Percentiles rank a stretch among this genome's conserved stretches.
Evolutionary conservation across 1,140 invertebrate genomes (phyloP).

Genomic region (Drosophila chauvacae): DNA sequence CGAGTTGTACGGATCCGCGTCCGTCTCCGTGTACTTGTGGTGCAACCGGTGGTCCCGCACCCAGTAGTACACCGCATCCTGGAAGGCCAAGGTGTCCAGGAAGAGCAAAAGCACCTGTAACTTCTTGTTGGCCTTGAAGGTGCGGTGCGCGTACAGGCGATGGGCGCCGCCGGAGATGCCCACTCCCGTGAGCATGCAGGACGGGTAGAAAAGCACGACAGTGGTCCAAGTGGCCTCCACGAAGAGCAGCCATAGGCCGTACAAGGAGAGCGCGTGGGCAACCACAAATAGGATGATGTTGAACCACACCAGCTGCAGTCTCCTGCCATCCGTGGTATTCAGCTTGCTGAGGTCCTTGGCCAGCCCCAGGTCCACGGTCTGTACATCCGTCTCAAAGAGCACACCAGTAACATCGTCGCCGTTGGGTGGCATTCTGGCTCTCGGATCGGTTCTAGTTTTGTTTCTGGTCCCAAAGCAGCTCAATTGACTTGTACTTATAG

Average conservation of each 20-base stretch:
- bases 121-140: conserved; percentile 96
- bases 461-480: not conserved
- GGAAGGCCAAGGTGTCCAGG: conserved; percentile 93
- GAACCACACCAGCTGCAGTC: conserved; percentile 93
- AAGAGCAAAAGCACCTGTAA: conserved; percentile 92
- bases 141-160: conserved; percentile 95
- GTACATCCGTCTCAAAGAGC: not conserved
- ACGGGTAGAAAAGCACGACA: conserved; percentile 18
- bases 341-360: not conserved
- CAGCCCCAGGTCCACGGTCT: not conserved
- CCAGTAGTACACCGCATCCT: conserved; percentile 97
- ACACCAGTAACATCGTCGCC: not conserved
- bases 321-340: conserved; percentile 38
- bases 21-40: conserved; percentile 97
- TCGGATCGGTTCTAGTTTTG: not conserved
- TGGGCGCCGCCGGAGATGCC: conserved; percentile 97
- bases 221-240: conserved; percentile 92
- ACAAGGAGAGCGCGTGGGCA: conserved; percentile 93
- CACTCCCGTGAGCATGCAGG: conserved; percentile 86
- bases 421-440: not conserved
- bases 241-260: conserved; percentile 92
- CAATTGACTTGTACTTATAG: not conserved
- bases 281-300: conserved; percentile 94
- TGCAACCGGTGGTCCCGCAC: conserved; percentile 96
- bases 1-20: conserved; percentile 96